phyloP scores from a whole-genome alignment of 2,888 invertebrate species.

The Xestia c-nigrum region DNA sequence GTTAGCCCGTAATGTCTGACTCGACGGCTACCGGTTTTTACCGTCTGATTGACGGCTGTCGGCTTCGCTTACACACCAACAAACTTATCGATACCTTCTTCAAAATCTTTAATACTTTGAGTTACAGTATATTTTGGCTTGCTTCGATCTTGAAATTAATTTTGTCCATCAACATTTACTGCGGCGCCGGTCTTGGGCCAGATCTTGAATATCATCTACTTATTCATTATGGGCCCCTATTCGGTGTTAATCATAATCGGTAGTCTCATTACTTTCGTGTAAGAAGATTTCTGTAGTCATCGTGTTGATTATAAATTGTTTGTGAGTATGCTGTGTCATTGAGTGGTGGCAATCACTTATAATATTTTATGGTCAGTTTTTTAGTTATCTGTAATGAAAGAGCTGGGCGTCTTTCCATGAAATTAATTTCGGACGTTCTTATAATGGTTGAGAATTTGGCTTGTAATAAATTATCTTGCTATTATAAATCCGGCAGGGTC shows the following conservation, averaged over 20 bases:
- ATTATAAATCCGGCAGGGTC: neutral
- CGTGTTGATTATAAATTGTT: constrained; percentile 75
- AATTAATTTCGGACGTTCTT: constrained; percentile 44
- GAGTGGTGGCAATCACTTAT: constrained; percentile 66
- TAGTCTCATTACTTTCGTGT: constrained; percentile 79
- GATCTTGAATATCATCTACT: constrained; percentile 90
- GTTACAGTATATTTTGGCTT: constrained; percentile 67
- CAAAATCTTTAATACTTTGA: constrained; percentile 37
- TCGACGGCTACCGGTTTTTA: constrained; percentile 90
- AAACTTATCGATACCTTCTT: constrained; percentile 65
- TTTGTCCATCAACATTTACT: constrained; percentile 78
- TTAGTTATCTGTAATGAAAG: constrained; percentile 51
- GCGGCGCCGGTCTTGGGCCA: constrained; percentile 88
- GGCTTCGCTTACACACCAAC: constrained; percentile 84
- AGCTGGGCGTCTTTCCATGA: constrained; percentile 38
- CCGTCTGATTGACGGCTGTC: constrained; percentile 90
- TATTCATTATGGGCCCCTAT: constrained; percentile 88
- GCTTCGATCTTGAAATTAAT: constrained; percentile 21
- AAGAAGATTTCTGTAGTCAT: constrained; percentile 75
- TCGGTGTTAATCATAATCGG: constrained; percentile 88
- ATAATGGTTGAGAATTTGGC: constrained; percentile 37
- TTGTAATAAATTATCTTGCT: constrained; percentile 36
- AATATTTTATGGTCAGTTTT: constrained; percentile 65
- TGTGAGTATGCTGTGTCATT: constrained; percentile 73
- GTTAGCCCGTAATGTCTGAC: constrained; percentile 87